Conservation (phyloP, 1,140 invertebrate genomes). For the Pristionchus pacificus region DNA sequence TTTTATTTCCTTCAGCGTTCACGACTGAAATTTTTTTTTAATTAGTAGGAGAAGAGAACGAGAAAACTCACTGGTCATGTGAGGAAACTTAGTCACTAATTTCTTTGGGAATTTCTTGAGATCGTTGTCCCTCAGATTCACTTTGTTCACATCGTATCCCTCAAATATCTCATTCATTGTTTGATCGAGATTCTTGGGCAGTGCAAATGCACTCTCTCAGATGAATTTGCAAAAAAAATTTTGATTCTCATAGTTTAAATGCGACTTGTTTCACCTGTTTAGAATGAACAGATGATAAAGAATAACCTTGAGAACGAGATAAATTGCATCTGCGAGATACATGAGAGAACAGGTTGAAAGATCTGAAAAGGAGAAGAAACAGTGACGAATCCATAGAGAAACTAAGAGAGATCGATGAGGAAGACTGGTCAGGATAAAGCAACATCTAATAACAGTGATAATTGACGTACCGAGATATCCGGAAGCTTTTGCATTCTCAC, state of each 20-base stretch:
- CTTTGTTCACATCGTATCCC: not conserved
- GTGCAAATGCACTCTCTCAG: too few relatives aligned
- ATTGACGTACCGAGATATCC: conserved; percentile 1
- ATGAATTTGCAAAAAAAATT: too few relatives aligned
- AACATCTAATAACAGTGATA: too few relatives aligned
- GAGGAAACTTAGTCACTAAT: not conserved
- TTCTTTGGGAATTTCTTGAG: not conserved
- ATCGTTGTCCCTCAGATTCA: not conserved
- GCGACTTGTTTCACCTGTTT: too few relatives aligned
- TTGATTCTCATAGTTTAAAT: too few relatives aligned
- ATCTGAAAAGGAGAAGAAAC: not conserved
- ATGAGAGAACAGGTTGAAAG: not conserved
- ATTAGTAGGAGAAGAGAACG: not conserved
- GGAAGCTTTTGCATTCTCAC: not conserved
- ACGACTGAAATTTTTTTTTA: not conserved
- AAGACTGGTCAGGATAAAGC: too few relatives aligned
- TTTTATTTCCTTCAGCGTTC: not conserved
- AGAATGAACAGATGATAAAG: not conserved
- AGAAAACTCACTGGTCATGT: not conserved
- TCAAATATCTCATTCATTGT: not conserved
- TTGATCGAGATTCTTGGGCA: too few relatives aligned
- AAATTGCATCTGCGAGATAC: not conserved
- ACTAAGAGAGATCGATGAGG: too few relatives aligned
- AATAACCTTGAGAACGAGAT: not conserved
- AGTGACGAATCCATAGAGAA: not conserved